Conservation (phyloP, 2,113 vertebrate species). For the Lepus timidus region DNA sequence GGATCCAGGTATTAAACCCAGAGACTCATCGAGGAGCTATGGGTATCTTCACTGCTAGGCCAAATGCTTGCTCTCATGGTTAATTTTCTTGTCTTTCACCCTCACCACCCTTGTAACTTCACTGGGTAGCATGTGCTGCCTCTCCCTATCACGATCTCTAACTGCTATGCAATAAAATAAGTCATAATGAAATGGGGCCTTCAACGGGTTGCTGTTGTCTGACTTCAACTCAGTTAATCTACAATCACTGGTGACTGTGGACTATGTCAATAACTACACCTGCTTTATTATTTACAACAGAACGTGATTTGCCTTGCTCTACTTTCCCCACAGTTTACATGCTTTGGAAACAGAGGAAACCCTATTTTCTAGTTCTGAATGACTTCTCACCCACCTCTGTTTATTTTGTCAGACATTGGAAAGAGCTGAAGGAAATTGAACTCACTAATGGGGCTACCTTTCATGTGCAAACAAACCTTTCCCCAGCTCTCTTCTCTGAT, state of each 20-base stretch:
- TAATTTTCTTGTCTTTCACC: background rate
- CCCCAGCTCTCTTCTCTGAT: background rate
- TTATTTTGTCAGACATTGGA: slow-evolving; percentile 31
- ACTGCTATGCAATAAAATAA: background rate
- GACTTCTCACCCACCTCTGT: slow-evolving; percentile 27
- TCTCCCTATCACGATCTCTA: background rate
- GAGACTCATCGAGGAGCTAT: too few species aligned
- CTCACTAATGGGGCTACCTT: background rate
- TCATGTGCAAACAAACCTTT: background rate
- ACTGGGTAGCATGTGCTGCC: too few species aligned
- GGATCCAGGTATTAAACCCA: too few species aligned
- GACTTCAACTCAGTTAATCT: background rate
- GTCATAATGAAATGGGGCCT: background rate
- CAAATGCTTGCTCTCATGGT: background rate
- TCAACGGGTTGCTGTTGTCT: background rate
- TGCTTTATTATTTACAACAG: background rate
- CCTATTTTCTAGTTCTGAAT: slow-evolving; percentile 35
- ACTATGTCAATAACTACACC: background rate
- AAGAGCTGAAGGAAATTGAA: slow-evolving; percentile 43
- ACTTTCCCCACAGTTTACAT: background rate
- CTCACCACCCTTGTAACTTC: background rate
- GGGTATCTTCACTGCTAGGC: too few species aligned
- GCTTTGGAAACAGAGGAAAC: slow-evolving; percentile 16
- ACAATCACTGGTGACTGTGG: background rate
- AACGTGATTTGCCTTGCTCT: slow-evolving; percentile 23